Evolutionary conservation across 2,113 vertebrate species (phyloP).

Genomic region (Budorcas taxicolor): DNA sequence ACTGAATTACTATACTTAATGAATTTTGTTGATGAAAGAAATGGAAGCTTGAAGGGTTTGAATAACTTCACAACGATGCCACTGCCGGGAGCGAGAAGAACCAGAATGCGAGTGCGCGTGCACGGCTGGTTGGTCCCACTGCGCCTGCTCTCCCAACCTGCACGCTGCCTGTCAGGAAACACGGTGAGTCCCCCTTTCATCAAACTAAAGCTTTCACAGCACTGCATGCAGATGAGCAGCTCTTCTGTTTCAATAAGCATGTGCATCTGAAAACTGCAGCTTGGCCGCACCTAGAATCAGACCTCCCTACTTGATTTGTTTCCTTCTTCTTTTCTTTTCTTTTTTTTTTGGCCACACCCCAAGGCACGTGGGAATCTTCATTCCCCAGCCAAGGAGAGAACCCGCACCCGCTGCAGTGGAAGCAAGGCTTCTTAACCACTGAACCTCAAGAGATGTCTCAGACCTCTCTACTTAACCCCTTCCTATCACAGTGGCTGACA

Average conservation of each 20-base stretch:
- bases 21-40: not conserved
- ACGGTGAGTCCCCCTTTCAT: not conserved
- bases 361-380: not conserved
- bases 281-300: not conserved
- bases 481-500: not conserved
- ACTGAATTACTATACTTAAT: not conserved
- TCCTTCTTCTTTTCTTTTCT: not conserved
- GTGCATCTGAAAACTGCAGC: too few species aligned
- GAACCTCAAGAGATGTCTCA: not conserved
- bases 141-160: not conserved
- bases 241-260: not conserved
- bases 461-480: not conserved
- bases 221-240: not conserved
- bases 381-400: not conserved
- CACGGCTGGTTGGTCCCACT: fast-evolving
- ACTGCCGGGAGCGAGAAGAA: not conserved
- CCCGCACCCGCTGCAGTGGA: not conserved
- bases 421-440: not conserved
- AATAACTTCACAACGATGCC: not conserved
- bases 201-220: not conserved
- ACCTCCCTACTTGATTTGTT: not conserved
- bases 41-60: not conserved
- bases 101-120: fast-evolving
- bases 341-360: not conserved
- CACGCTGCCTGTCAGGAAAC: not conserved